Evolutionary conservation across 1,140 invertebrate species (phyloP), one percentile per base, ranked within the genome.

Genomic region (Dufourea novaeangliae): DNA sequence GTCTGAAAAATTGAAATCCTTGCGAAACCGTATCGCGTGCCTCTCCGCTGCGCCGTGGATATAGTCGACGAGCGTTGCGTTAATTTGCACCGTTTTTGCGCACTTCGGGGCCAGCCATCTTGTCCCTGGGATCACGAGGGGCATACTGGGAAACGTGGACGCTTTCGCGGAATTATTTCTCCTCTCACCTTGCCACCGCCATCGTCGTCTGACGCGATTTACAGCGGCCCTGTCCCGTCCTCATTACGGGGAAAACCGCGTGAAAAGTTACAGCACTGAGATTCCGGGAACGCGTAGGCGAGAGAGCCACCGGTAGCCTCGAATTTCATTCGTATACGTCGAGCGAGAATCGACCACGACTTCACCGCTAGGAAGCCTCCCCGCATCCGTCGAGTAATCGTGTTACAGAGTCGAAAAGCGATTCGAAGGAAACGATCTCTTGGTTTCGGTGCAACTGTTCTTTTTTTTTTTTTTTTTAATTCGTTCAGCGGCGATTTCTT

Each of bases 281-380:
- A 1, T 84, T 84, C 81, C 72, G 17, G 54, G 82, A 83, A 84
- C 6, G 7, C 59, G 46, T 59, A 29, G 64, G 27, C 50, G 57
- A 29, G 62, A 8, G 46, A 50, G 46, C 29, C 12, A n/a, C 29
- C 12, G 1, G 29, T 22, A 67, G 66, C 63, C 50, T 80, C 66
- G 52, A 80, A 67, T 82, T 80, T 84, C 81, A 46, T 75, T 76
- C n/a, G n/a, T n/a, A n/a, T n/a, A n/a, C n/a, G n/a, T n/a, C n/a
- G n/a, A n/a, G n/a, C n/a, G n/a, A n/a, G n/a, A n/a, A n/a, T n/a
- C n/a, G n/a, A n/a, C n/a, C n/a, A n/a, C n/a, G n/a, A n/a, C n/a
- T n/a, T n/a, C n/a, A n/a, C n/a, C n/a, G n/a, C n/a, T n/a, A n/a
- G n/a, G n/a, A n/a, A n/a, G n/a, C n/a, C n/a, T n/a, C n/a, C n/a